Evolutionary conservation across 2,888 invertebrate species (phyloP).

Genomic region (Pheosia gnoma): DNA sequence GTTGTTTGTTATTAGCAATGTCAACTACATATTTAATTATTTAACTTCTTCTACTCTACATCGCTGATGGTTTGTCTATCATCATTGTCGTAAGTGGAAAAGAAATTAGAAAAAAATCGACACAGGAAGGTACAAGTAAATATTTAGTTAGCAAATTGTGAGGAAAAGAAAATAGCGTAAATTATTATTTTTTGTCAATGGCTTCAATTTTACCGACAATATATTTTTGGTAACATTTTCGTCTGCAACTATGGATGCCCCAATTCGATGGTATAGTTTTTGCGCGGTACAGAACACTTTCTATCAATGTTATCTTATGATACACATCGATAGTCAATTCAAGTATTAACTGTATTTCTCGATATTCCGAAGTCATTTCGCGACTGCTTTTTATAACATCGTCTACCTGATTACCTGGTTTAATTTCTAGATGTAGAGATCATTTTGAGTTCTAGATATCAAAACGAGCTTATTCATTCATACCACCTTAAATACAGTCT

Average conservation of each 20-base stretch:
- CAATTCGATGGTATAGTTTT: constrained; percentile 36
- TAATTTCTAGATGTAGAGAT: constrained; percentile 1
- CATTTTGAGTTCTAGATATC: neutral
- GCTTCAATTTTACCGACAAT: neutral
- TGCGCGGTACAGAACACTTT: constrained; percentile 34
- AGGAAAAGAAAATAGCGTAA: too few relatives aligned
- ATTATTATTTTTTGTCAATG: neutral
- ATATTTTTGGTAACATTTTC: constrained; percentile 26
- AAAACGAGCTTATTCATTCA: constrained; percentile 3
- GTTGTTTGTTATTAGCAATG: neutral
- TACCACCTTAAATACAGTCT: constrained; percentile 33
- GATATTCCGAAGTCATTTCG: constrained; percentile 1
- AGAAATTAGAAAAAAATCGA: too few relatives aligned
- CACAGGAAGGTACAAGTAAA: too few relatives aligned
- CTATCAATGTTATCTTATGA: constrained; percentile 23
- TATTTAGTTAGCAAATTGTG: too few relatives aligned
- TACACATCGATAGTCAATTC: constrained; percentile 9
- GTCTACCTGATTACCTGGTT: constrained; percentile 3
- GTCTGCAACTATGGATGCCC: constrained; percentile 31
- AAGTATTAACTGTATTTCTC: constrained; percentile 8
- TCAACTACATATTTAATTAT: neutral
- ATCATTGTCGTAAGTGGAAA: neutral
- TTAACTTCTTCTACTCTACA: neutral
- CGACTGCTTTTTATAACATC: constrained; percentile 5
- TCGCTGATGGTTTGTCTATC: neutral